Conservation (phyloP, 2,113 vertebrate genomes). For the Prionailurus bengalensis region DNA sequence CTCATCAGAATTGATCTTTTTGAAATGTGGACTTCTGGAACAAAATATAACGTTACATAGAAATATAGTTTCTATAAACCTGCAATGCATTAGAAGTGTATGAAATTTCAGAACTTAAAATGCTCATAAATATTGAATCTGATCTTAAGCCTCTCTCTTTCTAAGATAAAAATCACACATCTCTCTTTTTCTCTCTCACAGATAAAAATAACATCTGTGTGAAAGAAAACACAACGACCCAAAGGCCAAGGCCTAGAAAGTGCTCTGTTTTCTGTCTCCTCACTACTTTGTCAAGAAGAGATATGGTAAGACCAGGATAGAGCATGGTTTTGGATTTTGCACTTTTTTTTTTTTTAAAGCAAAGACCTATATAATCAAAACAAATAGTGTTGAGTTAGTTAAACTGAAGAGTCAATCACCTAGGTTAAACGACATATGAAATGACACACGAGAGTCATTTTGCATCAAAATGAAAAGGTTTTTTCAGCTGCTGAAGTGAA, state of each 20-base stretch:
- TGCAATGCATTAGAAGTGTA: neutral
- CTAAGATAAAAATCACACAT: neutral
- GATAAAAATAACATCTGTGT: neutral
- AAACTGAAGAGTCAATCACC: slow-evolving; percentile 13
- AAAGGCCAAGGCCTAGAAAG: neutral
- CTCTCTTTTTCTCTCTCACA: neutral
- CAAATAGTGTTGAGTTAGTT: neutral
- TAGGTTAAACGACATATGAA: neutral
- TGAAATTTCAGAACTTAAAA: slow-evolving; percentile 27
- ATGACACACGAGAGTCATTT: neutral
- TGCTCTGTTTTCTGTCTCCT: neutral
- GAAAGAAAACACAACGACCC: neutral
- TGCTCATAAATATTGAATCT: neutral
- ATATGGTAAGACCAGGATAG: neutral
- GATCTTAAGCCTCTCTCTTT: neutral
- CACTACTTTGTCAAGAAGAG: neutral
- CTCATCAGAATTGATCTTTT: slow-evolving; percentile 21
- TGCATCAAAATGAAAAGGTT: slow-evolving; percentile 51
- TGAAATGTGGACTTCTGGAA: neutral
- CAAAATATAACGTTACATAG: neutral
- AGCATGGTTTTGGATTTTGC: neutral
- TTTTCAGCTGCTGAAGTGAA: slow-evolving; percentile 1
- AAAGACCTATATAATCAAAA: neutral
- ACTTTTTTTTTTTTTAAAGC: neutral
- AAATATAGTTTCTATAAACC: neutral